Base-by-base conservation (phyloP, 2,113 vertebrate genomes). In the Peromyscus polionotus region DNA sequence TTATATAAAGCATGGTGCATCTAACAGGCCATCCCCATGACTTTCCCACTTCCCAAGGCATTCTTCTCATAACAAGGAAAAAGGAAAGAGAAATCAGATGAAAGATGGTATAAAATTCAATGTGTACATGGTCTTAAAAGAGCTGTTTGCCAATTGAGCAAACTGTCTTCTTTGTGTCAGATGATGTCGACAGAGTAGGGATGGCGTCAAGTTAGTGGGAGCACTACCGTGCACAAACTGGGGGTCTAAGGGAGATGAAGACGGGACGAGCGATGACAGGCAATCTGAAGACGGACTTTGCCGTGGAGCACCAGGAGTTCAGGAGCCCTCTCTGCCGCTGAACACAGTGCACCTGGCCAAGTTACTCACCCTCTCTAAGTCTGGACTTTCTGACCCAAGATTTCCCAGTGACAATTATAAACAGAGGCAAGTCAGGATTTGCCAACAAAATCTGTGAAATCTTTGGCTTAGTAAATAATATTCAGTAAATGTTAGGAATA, bases 401-500 rank as follows among this genome's bases (percentile, higher is more conserved):
- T 91, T 68, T 87, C 39, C 88, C 17, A 57, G 1, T 88, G 42
- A 91, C 19, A n/a, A 80, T 48, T 65, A 85, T 14, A 76, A 89
- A 93, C n/a, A 80, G 7, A 48, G 57, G 65, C 39, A 61, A 83
- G 45, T 92, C 45, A 83, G 20, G 77, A 76, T 54, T 89, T 95
- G 65, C 6, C 51, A 48, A 94, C 6, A 77, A 14, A 90, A 89
- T n/a, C 57, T 91, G 5, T 84, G 20, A 96, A 89, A 75, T 63
- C 4, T 51, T 54, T 83, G 63, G 28, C 68, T 95, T 33, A 59
- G 9, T 65, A 93, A 91, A 84, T 91, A 95, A 65, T 79, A 67
- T 22, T 84, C 86, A 94, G 73, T 54, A 83, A 92, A 70, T 87
- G 12, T 70, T 57, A 87, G 7, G 33, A 48, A 76, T 87, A 77